Evolutionary conservation across 2,888 invertebrate species (phyloP).

Genomic region (Saturnia pavonia): DNA sequence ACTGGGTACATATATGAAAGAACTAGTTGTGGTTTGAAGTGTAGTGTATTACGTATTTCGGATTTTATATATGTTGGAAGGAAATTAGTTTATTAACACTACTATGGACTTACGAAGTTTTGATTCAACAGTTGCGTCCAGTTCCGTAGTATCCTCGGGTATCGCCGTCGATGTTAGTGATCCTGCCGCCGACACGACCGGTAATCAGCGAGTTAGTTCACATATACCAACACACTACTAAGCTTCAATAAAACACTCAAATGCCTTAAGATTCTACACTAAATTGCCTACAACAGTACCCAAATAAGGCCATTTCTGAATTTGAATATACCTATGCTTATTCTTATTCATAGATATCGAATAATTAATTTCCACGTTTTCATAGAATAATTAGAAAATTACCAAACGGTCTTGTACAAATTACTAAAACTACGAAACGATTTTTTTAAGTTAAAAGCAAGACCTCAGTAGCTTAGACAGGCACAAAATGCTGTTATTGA

Average conservation of each 20-base stretch:
- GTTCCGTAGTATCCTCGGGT: constrained; percentile 41
- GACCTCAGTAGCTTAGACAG: constrained; percentile 27
- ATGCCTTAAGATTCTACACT: background rate
- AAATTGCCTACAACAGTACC: background rate
- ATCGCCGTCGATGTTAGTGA: constrained; percentile 50
- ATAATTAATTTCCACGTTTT: background rate
- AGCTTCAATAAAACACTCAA: constrained; percentile 23
- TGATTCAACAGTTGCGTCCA: constrained; percentile 45
- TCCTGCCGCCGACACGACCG: constrained; percentile 57
- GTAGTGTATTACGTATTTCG: background rate
- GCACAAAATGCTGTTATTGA: constrained; percentile 37
- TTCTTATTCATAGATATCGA: background rate
- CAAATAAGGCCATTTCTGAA: background rate
- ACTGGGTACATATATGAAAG: background rate
- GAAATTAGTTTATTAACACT: constrained; percentile 7
- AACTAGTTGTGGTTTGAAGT: background rate
- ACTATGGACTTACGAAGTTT: constrained; percentile 51
- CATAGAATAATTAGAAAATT: background rate
- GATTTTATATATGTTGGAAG: background rate
- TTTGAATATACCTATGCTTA: background rate
- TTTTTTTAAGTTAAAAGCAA: constrained; percentile 21
- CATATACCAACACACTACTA: constrained; percentile 42
- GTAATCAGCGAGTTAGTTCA: constrained; percentile 60
- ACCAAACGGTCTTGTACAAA: background rate
- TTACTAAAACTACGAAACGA: background rate